Percentiles rank a stretch among this genome's conserved stretches.
phyloP scores from a whole-genome alignment of 2,113 vertebrate genomes.

The Mustela lutreola region DNA sequence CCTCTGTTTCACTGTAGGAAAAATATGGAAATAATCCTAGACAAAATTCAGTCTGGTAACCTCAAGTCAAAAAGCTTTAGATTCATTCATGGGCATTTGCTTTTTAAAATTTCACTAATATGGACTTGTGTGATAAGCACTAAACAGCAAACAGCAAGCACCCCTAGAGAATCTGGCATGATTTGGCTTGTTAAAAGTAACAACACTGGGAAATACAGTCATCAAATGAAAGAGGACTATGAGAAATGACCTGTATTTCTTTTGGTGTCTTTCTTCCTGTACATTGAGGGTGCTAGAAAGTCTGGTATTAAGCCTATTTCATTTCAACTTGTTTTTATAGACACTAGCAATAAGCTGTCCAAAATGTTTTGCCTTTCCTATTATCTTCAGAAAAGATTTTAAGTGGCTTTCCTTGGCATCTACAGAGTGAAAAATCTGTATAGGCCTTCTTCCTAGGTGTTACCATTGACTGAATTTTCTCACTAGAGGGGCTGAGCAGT shows the following conservation, averaged over 20 bases:
- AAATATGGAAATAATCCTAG: conserved; percentile 62
- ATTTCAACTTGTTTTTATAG: background rate
- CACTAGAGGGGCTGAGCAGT: background rate
- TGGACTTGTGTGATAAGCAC: background rate
- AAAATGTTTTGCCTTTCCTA: background rate
- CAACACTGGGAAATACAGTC: background rate
- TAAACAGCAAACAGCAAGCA: background rate
- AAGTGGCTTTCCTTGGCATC: conserved; percentile 38
- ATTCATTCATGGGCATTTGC: background rate
- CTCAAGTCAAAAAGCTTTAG: conserved; percentile 3
- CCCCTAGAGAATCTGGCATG: background rate
- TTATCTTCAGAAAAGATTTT: background rate
- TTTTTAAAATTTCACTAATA: background rate
- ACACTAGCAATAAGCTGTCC: conserved; percentile 36
- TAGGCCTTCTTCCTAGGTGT: conserved; percentile 45
- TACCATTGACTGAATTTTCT: conserved; percentile 56
- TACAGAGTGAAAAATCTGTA: conserved; percentile 16
- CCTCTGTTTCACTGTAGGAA: conserved; percentile 60
- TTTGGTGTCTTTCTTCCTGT: background rate
- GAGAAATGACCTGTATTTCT: accelerated
- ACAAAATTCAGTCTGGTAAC: conserved; percentile 74
- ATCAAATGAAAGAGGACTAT: background rate
- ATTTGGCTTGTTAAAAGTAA: background rate
- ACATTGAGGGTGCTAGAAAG: background rate
- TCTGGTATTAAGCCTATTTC: background rate